These are phyloP conservation scores for Cydia amplana DNA, from an alignment of 1,140 invertebrate species.

Conservation along the genomic window DNA sequence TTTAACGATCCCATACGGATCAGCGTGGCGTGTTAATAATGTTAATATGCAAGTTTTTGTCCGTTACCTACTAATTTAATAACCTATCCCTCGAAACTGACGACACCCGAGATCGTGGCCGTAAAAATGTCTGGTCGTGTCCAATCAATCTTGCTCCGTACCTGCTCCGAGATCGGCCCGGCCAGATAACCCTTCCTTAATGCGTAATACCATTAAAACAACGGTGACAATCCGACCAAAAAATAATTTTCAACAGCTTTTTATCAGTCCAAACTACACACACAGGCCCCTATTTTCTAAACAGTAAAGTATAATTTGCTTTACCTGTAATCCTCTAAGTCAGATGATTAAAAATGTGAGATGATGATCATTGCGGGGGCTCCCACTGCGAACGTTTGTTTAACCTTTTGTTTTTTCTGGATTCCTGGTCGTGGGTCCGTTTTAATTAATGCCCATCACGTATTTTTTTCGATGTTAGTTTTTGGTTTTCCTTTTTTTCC, in stretches of 20 bases:
- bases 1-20: not conserved
- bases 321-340: constrained; percentile 51
- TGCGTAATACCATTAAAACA: constrained; percentile 79
- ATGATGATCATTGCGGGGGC: constrained; percentile 76
- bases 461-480: constrained; percentile 75
- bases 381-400: constrained; percentile 78
- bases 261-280: constrained; percentile 39
- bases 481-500: constrained; percentile 53
- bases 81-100: constrained; percentile 63
- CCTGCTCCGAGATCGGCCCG: constrained; percentile 68
- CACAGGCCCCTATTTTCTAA: constrained; percentile 38
- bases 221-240: constrained; percentile 78
- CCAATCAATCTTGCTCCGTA: constrained; percentile 75
- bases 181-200: constrained; percentile 75
- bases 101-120: constrained; percentile 66
- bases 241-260: constrained; percentile 74
- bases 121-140: constrained; percentile 72
- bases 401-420: constrained; percentile 77
- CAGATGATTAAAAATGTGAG: constrained; percentile 77
- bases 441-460: constrained; percentile 80
- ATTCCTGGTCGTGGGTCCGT: constrained; percentile 75
- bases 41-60: constrained; percentile 44
- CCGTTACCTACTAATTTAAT: constrained; percentile 72
- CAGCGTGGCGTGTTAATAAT: constrained; percentile 21
- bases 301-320: constrained; percentile 50